A percentile compares a stretch with the other conserved stretches of the same genome.
Evolutionary conservation across 2,113 vertebrate genomes (phyloP).

Genomic region (Pipa parva): DNA sequence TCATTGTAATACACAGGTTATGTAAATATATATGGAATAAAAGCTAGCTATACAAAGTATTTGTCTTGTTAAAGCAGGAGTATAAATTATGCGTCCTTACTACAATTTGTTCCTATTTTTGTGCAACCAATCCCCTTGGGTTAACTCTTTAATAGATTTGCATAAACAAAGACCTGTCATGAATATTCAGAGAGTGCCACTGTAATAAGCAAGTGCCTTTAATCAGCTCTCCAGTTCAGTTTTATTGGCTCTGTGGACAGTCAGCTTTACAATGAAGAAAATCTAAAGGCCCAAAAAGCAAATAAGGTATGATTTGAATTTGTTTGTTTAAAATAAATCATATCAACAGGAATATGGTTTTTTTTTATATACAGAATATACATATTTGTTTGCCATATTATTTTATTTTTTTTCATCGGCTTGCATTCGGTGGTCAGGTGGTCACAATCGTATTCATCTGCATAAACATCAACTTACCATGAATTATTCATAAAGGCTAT

Average conservation of each 20-base stretch:
- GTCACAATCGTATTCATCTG: slow-evolving; percentile 67
- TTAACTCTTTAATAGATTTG: slow-evolving; percentile 76
- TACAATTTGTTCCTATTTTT: neutral
- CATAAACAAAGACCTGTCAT: slow-evolving; percentile 93
- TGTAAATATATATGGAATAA: too few species aligned
- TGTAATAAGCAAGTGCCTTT: slow-evolving; percentile 80
- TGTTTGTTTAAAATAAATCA: slow-evolving; percentile 33
- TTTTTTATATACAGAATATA: slow-evolving; percentile 47
- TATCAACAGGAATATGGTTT: slow-evolving; percentile 56
- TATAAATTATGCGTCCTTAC: too few species aligned
- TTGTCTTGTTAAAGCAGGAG: too few species aligned
- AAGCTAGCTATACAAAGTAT: too few species aligned
- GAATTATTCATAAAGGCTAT: slow-evolving; percentile 85
- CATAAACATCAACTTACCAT: slow-evolving; percentile 78
- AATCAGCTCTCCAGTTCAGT: slow-evolving; percentile 90
- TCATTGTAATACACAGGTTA: too few species aligned
- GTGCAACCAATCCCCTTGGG: slow-evolving; percentile 59
- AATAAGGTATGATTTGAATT: slow-evolving; percentile 71
- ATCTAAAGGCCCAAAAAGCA: slow-evolving; percentile 67
- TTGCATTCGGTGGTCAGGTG: slow-evolving; percentile 56
- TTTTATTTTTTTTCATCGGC: slow-evolving; percentile 43
- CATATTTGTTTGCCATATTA: slow-evolving; percentile 30
- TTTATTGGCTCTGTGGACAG: slow-evolving; percentile 72
- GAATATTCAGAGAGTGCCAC: slow-evolving; percentile 89
- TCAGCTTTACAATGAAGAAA: slow-evolving; percentile 75